Percentiles rank a stretch among this genome's conserved stretches.
phyloP scores from a whole-genome alignment of 2,888 invertebrate genomes.

The Trichacis sp. region DNA sequence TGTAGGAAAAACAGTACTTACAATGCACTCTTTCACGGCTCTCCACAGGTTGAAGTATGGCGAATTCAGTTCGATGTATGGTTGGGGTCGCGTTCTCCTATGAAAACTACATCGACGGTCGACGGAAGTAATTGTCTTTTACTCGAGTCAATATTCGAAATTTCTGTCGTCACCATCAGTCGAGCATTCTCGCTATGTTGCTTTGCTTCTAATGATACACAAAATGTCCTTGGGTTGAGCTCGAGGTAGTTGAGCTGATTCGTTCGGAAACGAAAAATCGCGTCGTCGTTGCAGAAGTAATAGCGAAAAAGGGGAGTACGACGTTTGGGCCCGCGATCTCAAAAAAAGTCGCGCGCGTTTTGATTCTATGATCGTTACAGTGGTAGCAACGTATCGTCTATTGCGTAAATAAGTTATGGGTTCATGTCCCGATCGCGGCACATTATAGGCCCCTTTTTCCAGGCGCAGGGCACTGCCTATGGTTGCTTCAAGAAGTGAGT shows the following conservation, averaged over 20 bases:
- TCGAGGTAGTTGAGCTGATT: too few relatives aligned
- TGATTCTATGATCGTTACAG: conserved; percentile 36
- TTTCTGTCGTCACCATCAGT: background rate
- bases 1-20: conserved; percentile 43
- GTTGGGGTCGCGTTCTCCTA: conserved; percentile 40
- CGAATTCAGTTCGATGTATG: conserved; percentile 57
- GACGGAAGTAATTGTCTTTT: conserved; percentile 6
- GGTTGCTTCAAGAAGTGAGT: conserved; percentile 94
- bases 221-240: too few relatives aligned
- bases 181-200: too few relatives aligned
- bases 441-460: conserved; percentile 74
- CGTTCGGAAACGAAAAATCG: conserved; percentile 15
- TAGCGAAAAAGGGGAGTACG: conserved; percentile 22
- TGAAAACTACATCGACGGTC: conserved; percentile 2
- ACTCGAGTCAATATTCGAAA: conserved; percentile 5
- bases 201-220: too few relatives aligned
- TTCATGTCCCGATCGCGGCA: conserved; percentile 85
- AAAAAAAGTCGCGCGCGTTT: conserved; percentile 21
- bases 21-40: conserved; percentile 70
- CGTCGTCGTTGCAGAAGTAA: conserved; percentile 19
- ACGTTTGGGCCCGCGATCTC: conserved; percentile 17
- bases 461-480: conserved; percentile 74
- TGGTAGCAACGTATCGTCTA: conserved; percentile 36
- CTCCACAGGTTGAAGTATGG: conserved; percentile 70
- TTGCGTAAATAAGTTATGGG: conserved; percentile 61